Conservation (phyloP, 2,888 invertebrate genomes). For the Euphydryas editha region DNA sequence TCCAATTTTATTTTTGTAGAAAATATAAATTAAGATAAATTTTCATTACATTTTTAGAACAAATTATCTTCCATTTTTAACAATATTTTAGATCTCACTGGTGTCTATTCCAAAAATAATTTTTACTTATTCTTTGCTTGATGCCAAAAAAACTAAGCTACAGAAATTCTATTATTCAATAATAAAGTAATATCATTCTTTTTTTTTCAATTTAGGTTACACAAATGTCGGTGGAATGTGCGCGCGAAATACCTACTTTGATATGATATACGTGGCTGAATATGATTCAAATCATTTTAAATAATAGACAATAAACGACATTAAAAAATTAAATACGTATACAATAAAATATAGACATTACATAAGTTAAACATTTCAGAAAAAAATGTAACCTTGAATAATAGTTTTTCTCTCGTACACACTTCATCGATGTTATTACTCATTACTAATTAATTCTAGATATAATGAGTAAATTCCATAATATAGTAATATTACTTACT, state of each 20-base stretch:
- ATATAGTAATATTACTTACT: constrained; percentile 70
- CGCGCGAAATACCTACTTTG: constrained; percentile 39
- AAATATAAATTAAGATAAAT: background rate
- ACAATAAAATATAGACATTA: constrained; percentile 21
- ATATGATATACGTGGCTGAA: constrained; percentile 7
- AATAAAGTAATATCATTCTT: constrained; percentile 69
- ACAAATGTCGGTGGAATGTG: constrained; percentile 62
- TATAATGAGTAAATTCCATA: constrained; percentile 81
- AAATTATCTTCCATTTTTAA: constrained; percentile 6
- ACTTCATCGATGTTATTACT: constrained; percentile 65
- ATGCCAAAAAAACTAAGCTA: constrained; percentile 79
- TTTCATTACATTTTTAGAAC: constrained; percentile 6
- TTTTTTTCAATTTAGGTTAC: constrained; percentile 76
- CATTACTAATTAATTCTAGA: constrained; percentile 78
- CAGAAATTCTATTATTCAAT: constrained; percentile 71
- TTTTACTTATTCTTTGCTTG: constrained; percentile 75
- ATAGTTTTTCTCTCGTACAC: constrained; percentile 46
- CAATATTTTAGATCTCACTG: constrained; percentile 59
- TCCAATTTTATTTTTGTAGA: background rate
- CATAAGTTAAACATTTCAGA: constrained; percentile 10
- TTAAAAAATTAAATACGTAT: constrained; percentile 20
- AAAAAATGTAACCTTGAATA: constrained; percentile 2
- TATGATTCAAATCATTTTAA: constrained; percentile 5
- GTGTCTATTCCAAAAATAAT: constrained; percentile 78
- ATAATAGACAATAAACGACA: constrained; percentile 33